Percentiles rank a stretch among this genome's conserved stretches.
Conservation (phyloP, 2,888 invertebrate species). For the Brassicogethes aeneus region DNA sequence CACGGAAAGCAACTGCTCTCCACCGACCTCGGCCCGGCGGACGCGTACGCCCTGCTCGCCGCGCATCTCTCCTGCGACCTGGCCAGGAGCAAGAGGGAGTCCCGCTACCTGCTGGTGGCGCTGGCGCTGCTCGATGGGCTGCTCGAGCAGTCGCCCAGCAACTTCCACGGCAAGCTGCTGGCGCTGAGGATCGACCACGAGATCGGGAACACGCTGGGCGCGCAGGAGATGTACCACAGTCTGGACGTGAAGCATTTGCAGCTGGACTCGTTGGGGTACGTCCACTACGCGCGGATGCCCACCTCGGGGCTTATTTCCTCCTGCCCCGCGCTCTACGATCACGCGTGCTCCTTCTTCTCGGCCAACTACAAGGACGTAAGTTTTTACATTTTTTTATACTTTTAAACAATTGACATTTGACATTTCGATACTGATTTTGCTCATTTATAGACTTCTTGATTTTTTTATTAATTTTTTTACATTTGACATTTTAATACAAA, state of each 20-base stretch:
- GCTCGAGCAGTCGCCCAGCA: conserved; percentile 69
- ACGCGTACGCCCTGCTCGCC: conserved; percentile 73
- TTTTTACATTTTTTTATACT: no score
- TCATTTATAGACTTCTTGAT: no score
- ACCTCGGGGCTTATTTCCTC: conserved; percentile 62
- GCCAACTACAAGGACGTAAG: conserved; percentile 82
- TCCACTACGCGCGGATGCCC: conserved; percentile 67
- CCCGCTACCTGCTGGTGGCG: conserved; percentile 53
- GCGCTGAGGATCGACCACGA: conserved; percentile 73
- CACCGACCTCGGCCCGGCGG: conserved; percentile 67
- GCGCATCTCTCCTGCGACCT: conserved; percentile 58
- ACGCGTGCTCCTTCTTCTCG: conserved; percentile 77
- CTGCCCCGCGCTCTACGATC: conserved; percentile 61
- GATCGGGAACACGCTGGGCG: conserved; percentile 57
- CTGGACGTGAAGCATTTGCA: conserved; percentile 91
- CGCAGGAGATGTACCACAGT: conserved; percentile 63
- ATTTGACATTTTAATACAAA: no score
- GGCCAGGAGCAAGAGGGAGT: conserved; percentile 45
- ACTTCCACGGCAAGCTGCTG: conserved; percentile 82
- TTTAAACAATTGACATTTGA: no score
- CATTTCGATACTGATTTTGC: no score
- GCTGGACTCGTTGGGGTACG: conserved; percentile 81
- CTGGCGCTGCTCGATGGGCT: conserved; percentile 64
- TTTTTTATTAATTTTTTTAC: no score
- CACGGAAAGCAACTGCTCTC: conserved; percentile 50